Percentiles rank a stretch among this genome's conserved stretches.
These are phyloP conservation scores for Hydrolagus colliei DNA, from an alignment of 2,797 vertebrate genomes.

Conservation along the genomic window DNA sequence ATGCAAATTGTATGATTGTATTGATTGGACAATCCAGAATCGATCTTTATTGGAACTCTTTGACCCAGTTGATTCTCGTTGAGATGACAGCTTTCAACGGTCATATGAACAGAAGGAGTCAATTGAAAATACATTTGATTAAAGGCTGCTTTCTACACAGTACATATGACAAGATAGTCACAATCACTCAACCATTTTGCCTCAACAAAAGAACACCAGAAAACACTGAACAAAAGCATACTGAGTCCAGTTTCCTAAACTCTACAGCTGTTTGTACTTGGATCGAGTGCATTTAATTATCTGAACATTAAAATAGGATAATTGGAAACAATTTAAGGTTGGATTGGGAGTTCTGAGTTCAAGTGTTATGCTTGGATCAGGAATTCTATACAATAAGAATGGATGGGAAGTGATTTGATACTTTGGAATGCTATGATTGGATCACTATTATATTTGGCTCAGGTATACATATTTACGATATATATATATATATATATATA, in stretches of 20 bases:
- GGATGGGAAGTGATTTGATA: not conserved
- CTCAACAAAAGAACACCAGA: not conserved
- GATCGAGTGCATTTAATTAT: not conserved
- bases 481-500: too few species aligned
- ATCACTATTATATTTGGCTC: not conserved
- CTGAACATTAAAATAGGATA: conserved; percentile 11
- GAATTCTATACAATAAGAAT: not conserved
- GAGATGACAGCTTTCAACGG: not conserved
- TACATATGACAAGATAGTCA: not conserved
- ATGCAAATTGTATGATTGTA: too few species aligned
- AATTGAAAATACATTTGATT: not conserved
- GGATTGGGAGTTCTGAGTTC: not conserved
- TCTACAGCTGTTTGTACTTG: conserved; percentile 9
- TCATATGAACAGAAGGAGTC: not conserved
- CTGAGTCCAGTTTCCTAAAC: not conserved
- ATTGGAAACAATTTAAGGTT: not conserved
- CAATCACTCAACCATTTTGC: not conserved
- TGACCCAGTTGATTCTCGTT: too few species aligned
- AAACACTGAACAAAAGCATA: not conserved
- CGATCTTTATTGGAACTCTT: too few species aligned
- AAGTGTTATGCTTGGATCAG: conserved; percentile 8
- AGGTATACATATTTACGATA: not conserved
- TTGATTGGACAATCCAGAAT: too few species aligned
- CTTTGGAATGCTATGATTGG: not conserved
- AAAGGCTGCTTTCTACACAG: too few species aligned